Conservation (phyloP, 1,140 invertebrate genomes). For the Zaprionus davidi region DNA sequence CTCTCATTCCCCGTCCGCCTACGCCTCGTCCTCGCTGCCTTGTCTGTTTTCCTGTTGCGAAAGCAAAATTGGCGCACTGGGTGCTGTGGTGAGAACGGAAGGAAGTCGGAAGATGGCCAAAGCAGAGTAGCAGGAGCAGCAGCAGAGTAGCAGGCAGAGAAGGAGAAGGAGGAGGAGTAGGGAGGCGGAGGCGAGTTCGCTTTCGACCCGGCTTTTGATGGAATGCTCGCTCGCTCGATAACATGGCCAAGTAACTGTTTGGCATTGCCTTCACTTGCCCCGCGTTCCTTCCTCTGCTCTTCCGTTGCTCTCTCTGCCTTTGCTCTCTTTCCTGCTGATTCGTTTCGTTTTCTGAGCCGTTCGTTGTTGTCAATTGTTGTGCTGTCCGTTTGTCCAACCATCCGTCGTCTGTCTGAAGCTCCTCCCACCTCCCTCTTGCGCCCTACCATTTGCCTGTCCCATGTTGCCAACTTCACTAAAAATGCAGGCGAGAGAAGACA, state of each 20-base stretch:
- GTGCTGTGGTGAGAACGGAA: constrained; percentile 63
- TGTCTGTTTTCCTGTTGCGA: constrained; percentile 53
- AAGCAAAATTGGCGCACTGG: constrained; percentile 65
- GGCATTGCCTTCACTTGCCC: constrained; percentile 29
- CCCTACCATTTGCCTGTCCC: constrained; percentile 20
- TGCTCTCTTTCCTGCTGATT: constrained; percentile 31
- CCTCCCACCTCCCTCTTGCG: neutral
- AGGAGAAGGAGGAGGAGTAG: constrained; percentile 6
- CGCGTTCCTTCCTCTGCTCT: constrained; percentile 9
- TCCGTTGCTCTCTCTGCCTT: constrained; percentile 18
- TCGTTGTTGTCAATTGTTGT: constrained; percentile 76
- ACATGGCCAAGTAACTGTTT: constrained; percentile 80
- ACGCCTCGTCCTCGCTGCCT: constrained; percentile 2
- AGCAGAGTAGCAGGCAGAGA: neutral
- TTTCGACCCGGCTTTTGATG: constrained; percentile 68
- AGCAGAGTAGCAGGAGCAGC: constrained; percentile 2
- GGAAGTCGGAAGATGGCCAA: constrained; percentile 53
- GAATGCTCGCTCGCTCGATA: constrained; percentile 58
- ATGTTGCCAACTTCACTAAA: constrained; percentile 53
- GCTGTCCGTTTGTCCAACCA: constrained; percentile 48
- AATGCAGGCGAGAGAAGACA: constrained; percentile 80
- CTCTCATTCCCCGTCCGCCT: neutral
- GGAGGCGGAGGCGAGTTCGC: constrained; percentile 3
- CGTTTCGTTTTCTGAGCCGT: constrained; percentile 41
- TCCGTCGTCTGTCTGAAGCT: constrained; percentile 44